phyloP scores from a whole-genome alignment of 2,113 vertebrate genomes.

The Eolophus roseicapilla region DNA sequence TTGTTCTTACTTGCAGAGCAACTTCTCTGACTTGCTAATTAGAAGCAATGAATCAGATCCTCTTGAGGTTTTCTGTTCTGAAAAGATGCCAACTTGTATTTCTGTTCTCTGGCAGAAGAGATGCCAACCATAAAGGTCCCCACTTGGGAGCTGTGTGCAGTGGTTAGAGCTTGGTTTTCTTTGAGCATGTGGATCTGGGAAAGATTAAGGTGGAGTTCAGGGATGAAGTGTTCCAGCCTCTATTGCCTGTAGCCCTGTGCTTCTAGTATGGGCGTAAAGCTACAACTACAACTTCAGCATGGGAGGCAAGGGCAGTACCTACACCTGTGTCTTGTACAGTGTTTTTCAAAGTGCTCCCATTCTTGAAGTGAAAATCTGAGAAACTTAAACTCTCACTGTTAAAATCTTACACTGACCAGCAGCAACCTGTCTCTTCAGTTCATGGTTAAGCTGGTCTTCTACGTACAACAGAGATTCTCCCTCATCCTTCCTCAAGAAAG shows the following conservation, averaged over 20 bases:
- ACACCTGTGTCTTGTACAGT: not conserved
- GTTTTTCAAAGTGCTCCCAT: not conserved
- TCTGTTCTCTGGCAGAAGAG: not conserved
- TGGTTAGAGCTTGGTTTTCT: not conserved
- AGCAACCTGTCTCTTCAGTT: not conserved
- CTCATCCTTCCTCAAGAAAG: not conserved
- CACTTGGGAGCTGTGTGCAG: not conserved
- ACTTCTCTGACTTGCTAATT: not conserved
- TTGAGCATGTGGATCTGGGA: not conserved
- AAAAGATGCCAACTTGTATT: not conserved
- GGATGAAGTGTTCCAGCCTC: not conserved
- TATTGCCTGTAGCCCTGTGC: not conserved
- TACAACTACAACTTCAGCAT: not conserved
- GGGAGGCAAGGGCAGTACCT: not conserved
- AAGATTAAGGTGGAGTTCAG: not conserved
- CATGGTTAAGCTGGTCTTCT: not conserved
- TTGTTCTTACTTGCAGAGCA: not conserved
- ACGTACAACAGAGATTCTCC: not conserved
- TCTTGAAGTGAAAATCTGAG: not conserved
- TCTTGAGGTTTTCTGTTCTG: not conserved
- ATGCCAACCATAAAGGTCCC: not conserved
- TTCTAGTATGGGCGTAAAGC: not conserved
- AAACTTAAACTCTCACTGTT: not conserved
- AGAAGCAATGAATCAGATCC: not conserved
- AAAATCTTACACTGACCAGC: not conserved